Evolutionary conservation across 1,140 invertebrate genomes (phyloP).

Genomic region (Eulimnadia texana): DNA sequence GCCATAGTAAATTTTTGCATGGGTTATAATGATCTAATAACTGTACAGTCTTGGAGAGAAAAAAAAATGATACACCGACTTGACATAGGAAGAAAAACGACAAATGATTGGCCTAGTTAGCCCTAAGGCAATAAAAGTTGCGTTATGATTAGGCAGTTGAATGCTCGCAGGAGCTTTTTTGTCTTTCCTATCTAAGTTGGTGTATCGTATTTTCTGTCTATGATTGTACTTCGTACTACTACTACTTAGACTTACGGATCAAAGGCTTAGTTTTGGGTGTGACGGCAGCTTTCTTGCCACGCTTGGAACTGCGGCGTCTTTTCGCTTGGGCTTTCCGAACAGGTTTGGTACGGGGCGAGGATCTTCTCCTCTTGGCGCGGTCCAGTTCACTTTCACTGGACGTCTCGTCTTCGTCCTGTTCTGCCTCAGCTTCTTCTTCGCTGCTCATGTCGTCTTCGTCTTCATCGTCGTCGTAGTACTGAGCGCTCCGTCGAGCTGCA

Average conservation of each 20-base stretch:
- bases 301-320: neutral
- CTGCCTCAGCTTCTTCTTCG: constrained; percentile 3
- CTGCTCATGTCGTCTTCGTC: constrained; percentile 19
- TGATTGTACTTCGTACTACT: too few relatives aligned
- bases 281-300: neutral
- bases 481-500: neutral
- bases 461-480: constrained; percentile 21
- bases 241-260: neutral
- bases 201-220: too few relatives aligned
- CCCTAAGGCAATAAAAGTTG: too few relatives aligned
- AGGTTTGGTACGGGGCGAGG: neutral
- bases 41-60: too few relatives aligned
- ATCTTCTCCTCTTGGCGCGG: neutral
- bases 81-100: too few relatives aligned
- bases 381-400: constrained; percentile 8
- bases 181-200: too few relatives aligned
- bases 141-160: too few relatives aligned
- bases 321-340: neutral
- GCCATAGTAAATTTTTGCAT: too few relatives aligned
- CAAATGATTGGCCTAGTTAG: neutral
- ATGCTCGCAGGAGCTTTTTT: too few relatives aligned
- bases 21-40: too few relatives aligned
- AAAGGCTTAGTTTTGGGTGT: neutral
- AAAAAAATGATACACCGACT: too few relatives aligned
- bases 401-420: neutral